Evolutionary conservation across 2,888 invertebrate species (phyloP).

Genomic region (Melinopterus prodromus): DNA sequence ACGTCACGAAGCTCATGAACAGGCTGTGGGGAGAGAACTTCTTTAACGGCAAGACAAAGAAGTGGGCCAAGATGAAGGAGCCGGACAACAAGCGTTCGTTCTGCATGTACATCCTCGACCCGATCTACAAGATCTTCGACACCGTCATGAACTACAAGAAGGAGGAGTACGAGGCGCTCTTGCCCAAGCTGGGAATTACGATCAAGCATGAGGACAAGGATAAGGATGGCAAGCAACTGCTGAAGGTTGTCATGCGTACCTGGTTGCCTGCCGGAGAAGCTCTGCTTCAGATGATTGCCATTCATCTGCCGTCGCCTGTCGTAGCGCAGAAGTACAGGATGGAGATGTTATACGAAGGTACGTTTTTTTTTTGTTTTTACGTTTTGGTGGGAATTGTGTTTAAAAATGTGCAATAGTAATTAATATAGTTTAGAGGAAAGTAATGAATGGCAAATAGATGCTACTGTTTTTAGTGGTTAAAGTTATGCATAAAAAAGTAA

Average conservation of each 20-base stretch:
- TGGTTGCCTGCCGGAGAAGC: constrained; percentile 99
- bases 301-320: constrained; percentile 98
- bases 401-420: no score
- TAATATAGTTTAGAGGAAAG: no score
- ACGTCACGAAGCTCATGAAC: constrained; percentile 97
- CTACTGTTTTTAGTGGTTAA: no score
- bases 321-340: constrained; percentile 99
- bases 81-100: constrained; percentile 95
- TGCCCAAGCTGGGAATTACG: constrained; percentile 91
- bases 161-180: constrained; percentile 87
- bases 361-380: not conserved
- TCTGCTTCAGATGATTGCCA: constrained; percentile 99
- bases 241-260: constrained; percentile 98
- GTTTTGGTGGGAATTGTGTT: no score
- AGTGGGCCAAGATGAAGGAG: constrained; percentile 95
- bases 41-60: constrained; percentile 97
- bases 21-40: constrained; percentile 99
- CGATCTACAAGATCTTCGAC: constrained; percentile 94
- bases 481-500: no score
- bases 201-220: constrained; percentile 96
- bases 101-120: constrained; percentile 98
- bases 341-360: constrained; percentile 98
- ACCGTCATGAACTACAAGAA: constrained; percentile 73
- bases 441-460: no score
- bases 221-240: constrained; percentile 93